Percentiles rank a stretch among this genome's conserved stretches.
These are phyloP conservation scores for Heliocidaris erythrogramma DNA, from an alignment of 35 echinoderm and acorn worm genomes.

Conservation along the genomic window DNA sequence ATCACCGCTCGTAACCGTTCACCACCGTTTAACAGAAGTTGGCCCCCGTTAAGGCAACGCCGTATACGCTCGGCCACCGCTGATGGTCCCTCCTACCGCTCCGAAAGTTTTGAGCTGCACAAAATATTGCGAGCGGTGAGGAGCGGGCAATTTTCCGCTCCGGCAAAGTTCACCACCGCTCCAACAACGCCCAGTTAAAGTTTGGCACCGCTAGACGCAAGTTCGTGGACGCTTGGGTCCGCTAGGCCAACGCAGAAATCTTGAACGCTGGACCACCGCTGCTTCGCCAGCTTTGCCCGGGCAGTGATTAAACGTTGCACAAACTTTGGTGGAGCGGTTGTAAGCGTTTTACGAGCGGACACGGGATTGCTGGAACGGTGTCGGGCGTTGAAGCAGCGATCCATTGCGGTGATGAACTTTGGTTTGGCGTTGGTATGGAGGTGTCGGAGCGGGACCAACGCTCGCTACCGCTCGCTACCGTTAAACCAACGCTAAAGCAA, in stretches of 20 bases:
- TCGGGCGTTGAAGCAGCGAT: slow-evolving; percentile 17
- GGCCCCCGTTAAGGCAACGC: slow-evolving; percentile 32
- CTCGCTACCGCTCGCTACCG: slow-evolving; percentile 11
- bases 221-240: slow-evolving; percentile 17
- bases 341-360: not conserved
- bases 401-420: slow-evolving; percentile 33
- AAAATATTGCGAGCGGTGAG: slow-evolving; percentile 40
- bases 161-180: slow-evolving; percentile 39
- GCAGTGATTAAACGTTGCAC: slow-evolving; percentile 1
- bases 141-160: slow-evolving; percentile 32
- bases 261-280: slow-evolving; percentile 31
- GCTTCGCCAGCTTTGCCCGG: slow-evolving; percentile 35
- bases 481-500: slow-evolving; percentile 34
- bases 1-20: slow-evolving; percentile 33
- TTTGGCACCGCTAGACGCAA: slow-evolving; percentile 28
- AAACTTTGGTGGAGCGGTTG: not conserved
- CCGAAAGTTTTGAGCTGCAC: slow-evolving; percentile 43
- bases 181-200: slow-evolving; percentile 21
- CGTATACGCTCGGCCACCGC: slow-evolving; percentile 34
- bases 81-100: slow-evolving; percentile 30
- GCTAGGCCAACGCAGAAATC: slow-evolving; percentile 37
- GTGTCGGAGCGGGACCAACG: slow-evolving; percentile 27
- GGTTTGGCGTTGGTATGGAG: slow-evolving; percentile 39
- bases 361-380: not conserved
- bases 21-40: slow-evolving; percentile 38